These are phyloP conservation scores for Neopipo cinnamomea DNA, from an alignment of 2,113 vertebrate species.

Conservation along the genomic window DNA sequence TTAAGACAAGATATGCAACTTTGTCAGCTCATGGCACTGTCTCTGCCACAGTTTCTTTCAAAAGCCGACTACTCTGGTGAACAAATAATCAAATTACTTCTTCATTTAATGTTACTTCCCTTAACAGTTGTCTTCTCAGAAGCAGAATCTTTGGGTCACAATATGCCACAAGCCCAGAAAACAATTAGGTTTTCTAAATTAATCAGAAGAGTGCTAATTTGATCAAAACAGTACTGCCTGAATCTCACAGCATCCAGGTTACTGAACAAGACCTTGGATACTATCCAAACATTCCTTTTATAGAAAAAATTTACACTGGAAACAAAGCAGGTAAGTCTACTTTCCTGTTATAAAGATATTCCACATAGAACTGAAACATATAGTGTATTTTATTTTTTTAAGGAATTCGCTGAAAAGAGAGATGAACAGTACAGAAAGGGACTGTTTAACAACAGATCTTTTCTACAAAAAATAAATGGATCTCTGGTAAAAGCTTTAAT, in stretches of 20 bases:
- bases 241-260: background rate
- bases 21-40: background rate
- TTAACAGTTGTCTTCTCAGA: constrained; percentile 23
- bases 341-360: background rate
- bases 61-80: background rate
- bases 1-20: background rate
- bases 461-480: background rate
- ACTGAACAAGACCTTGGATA: background rate
- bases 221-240: constrained; percentile 21
- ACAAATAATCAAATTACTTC: background rate
- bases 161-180: constrained; percentile 15
- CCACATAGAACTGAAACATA: background rate
- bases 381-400: background rate
- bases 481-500: background rate
- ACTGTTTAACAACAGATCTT: background rate
- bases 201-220: constrained; percentile 20
- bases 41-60: background rate
- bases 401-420: background rate
- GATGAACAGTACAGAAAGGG: background rate
- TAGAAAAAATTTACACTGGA: background rate
- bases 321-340: background rate
- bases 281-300: background rate
- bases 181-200: constrained; percentile 33
- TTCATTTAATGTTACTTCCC: background rate
- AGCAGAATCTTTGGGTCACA: background rate